Conservation (phyloP, 2,797 vertebrate species). For the Pangasius krempfi region DNA sequence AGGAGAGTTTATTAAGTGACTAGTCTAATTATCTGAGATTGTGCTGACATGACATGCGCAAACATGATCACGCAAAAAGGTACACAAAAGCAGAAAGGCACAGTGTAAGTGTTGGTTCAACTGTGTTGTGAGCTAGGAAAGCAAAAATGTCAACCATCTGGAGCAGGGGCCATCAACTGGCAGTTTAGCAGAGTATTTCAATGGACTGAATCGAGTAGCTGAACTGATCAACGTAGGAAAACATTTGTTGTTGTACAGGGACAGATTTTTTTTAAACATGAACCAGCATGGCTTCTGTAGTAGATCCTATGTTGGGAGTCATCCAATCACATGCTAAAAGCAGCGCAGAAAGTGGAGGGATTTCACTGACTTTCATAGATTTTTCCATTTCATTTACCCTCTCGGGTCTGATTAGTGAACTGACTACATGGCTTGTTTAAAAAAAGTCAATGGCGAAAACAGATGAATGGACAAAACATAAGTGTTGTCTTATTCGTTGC, state of each 20-base stretch:
- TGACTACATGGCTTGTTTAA: background rate
- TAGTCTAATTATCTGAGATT: background rate
- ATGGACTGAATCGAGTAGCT: background rate
- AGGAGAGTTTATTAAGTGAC: background rate
- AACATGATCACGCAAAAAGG: background rate
- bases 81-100: background rate
- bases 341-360: background rate
- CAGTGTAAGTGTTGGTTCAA: background rate
- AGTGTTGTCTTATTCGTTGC: background rate
- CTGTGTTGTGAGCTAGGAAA: background rate
- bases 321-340: background rate
- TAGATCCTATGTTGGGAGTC: background rate
- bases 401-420: background rate
- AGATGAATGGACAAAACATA: background rate
- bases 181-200: background rate
- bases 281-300: background rate
- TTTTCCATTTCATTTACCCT: background rate
- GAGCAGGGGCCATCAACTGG: background rate
- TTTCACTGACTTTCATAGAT: background rate
- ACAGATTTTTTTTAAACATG: background rate
- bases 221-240: background rate
- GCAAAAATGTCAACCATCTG: constrained; percentile 11
- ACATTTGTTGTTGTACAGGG: background rate
- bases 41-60: background rate
- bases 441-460: background rate